These are phyloP conservation scores for Drosophila nigrodunni DNA, from an alignment of 1,140 invertebrate genomes.

Conservation along the genomic window DNA sequence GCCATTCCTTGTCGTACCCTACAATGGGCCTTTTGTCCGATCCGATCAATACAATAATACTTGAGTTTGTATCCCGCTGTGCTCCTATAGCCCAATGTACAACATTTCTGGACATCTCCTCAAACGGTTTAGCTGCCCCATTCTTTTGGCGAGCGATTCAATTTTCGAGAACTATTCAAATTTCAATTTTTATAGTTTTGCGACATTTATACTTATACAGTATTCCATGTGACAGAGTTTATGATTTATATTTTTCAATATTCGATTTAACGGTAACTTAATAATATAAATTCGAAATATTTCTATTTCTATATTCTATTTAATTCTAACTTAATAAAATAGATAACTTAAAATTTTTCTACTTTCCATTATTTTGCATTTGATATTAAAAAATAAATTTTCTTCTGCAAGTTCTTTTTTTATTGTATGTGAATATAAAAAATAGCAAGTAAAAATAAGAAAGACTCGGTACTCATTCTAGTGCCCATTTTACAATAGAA, in stretches of 20 bases:
- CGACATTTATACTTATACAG: not conserved
- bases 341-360: too few species aligned
- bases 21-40: slow-evolving; percentile 44
- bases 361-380: too few species aligned
- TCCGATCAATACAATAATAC: slow-evolving; percentile 2
- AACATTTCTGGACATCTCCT: not conserved
- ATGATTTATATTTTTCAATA: not conserved
- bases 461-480: too few species aligned
- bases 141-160: not conserved
- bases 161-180: not conserved
- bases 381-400: too few species aligned
- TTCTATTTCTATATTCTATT: too few species aligned
- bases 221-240: not conserved
- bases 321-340: too few species aligned
- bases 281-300: too few species aligned
- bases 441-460: too few species aligned
- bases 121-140: not conserved
- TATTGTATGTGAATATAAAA: too few species aligned
- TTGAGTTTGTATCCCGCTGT: slow-evolving; percentile 36
- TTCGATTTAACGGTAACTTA: too few species aligned
- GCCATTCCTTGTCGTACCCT: not conserved
- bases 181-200: not conserved
- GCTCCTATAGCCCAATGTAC: not conserved
- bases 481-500: too few species aligned
- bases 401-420: too few species aligned